Base-by-base conservation (phyloP, 2,888 invertebrate genomes). In the Panopea generosa region DNA sequence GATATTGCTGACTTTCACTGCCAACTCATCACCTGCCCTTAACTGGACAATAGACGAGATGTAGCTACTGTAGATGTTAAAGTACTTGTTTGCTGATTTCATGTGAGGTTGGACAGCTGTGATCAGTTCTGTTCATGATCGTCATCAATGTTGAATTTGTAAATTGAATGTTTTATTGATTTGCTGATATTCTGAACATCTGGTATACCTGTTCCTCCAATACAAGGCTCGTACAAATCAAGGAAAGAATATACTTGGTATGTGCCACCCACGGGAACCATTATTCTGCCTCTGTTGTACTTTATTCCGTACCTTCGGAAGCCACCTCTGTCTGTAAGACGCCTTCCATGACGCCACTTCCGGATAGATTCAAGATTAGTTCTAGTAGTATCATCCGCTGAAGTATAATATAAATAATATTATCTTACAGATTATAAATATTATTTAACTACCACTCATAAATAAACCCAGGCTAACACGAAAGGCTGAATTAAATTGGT, bases 21-120 rank as follows among this genome's bases (percentile, higher is more conserved):
- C 62, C 3, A 74, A 11, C 45, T 74, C 74, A 38, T 74, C 74
- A 7, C 68, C 68, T 16, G 74, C 68, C 7, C 53, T 45, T 38
- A 74, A 40, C 3, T 68, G 18, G 6, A 63, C 52, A 9, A 74
- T 24, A 14, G 68, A 40, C 2, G 74, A 53, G 0, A 74, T 43
- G 26, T 52, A 62, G 33, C 68, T 68, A 49, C 52, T 29, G 50
- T 68, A 74, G 16, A 29, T 47, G 22, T 68, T 74, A 29, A 53
- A 68, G 26, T 52, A 52, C 16, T 27, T 26, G n/a, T 53, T 57
- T 11, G 27, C 43, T 2, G 68, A 43, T 22, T 38, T 43, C 2
- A n/a, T 26, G 9, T 29, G 57, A 4, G 68, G 59, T n/a, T 63
- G 68, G 3, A 63, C 45, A 47, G 43, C 38, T 16, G 53, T 29